Conservation (phyloP, 1,140 invertebrate genomes). For the Druon quercuslanigerum region DNA sequence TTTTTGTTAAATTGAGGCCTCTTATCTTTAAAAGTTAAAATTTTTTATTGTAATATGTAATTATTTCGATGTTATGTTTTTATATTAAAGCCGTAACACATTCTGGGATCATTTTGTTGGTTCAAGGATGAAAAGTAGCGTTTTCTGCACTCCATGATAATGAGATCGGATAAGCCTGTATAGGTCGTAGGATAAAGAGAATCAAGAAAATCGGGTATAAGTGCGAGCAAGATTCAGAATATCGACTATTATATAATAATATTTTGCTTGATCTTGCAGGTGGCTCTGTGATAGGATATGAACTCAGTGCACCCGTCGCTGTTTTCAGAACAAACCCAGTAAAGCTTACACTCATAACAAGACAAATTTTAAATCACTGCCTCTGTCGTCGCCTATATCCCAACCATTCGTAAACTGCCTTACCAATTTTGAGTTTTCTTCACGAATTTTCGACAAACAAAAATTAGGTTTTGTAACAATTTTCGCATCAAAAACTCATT, state of each 20-base stretch:
- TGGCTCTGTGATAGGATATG: slow-evolving; percentile 48
- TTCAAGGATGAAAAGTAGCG: neutral
- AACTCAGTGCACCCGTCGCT: slow-evolving; percentile 57
- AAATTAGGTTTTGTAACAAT: too few relatives aligned
- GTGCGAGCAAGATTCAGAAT: slow-evolving; percentile 17
- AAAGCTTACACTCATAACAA: slow-evolving; percentile 73
- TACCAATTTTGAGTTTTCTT: too few relatives aligned
- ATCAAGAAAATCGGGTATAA: neutral
- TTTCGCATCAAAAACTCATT: too few relatives aligned
- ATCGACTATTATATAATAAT: slow-evolving; percentile 17
- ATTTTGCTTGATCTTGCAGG: neutral
- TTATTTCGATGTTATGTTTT: too few relatives aligned
- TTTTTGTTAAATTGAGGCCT: too few relatives aligned
- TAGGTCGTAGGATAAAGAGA: neutral
- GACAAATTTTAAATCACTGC: slow-evolving; percentile 73
- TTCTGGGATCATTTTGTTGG: too few relatives aligned
- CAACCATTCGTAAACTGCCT: too few relatives aligned
- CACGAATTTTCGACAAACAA: too few relatives aligned
- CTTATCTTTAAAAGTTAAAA: too few relatives aligned
- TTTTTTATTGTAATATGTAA: too few relatives aligned
- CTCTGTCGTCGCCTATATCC: slow-evolving; percentile 52
- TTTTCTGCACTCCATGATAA: neutral
- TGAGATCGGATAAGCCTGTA: slow-evolving; percentile 6
- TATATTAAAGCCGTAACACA: too few relatives aligned
- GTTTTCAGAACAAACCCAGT: slow-evolving; percentile 71